Percentiles rank a stretch among this genome's conserved stretches.
These are phyloP conservation scores for Crypturellus undulatus DNA, from an alignment of 2,113 vertebrate genomes.

Conservation along the genomic window DNA sequence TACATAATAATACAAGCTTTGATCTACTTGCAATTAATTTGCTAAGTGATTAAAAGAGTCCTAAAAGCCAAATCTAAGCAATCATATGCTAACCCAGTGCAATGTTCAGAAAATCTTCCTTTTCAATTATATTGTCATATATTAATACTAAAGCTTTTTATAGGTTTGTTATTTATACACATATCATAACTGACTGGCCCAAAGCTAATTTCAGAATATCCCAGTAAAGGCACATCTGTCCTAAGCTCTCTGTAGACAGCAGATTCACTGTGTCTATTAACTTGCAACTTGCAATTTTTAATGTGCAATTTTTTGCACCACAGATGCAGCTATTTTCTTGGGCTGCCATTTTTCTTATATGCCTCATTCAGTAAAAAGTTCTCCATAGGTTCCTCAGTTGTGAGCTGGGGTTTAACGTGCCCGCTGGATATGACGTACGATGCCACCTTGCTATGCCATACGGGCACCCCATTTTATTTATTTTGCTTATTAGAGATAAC, in stretches of 20 bases:
- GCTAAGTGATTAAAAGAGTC: conserved; percentile 8
- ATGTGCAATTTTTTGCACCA: background rate
- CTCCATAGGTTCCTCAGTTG: background rate
- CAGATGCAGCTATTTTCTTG: background rate
- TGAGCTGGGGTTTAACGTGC: background rate
- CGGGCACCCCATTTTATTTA: background rate
- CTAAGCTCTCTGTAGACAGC: background rate
- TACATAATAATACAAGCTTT: conserved; percentile 11
- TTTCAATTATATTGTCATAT: background rate
- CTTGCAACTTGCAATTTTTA: background rate
- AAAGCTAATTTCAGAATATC: background rate
- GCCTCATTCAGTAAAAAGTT: background rate
- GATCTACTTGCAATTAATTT: conserved; percentile 18
- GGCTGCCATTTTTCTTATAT: background rate
- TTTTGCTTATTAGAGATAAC: background rate
- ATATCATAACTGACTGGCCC: background rate
- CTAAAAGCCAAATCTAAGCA: conserved; percentile 28
- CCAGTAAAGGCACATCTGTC: background rate
- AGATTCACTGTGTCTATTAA: background rate
- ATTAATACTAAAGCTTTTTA: conserved; percentile 7
- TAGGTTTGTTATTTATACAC: conserved; percentile 17
- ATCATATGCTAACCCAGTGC: conserved; percentile 2
- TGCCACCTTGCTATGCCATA: background rate
- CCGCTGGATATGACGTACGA: background rate
- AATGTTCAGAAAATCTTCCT: conserved; percentile 27